Base-by-base conservation (phyloP, 2,888 invertebrate species). In the Euplagia quadripunctaria region DNA sequence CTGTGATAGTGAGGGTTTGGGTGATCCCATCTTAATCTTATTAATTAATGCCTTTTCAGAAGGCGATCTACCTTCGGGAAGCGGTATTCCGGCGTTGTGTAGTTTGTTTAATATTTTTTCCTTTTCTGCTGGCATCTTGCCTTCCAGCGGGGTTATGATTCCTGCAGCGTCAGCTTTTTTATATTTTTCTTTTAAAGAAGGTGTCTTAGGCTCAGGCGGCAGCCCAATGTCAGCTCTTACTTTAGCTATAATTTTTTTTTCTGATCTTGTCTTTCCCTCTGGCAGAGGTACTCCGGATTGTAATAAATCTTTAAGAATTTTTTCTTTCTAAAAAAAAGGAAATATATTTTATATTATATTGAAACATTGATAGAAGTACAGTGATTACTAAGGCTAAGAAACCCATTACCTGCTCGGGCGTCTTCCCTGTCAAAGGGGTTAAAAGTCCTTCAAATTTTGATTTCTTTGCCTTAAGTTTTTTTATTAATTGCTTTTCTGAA, bases 21-120 rank as follows among this genome's bases (percentile, higher is more conserved):
- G 64, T 17, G 17, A 11, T 9, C 43, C 64, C 9, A 42, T 11
- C 9, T 64, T 46, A 46, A 43, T 11, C 43, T 46, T 46, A 43
- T 65, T 65, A n/a, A 65, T 46, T n/a, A 31, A 16, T 16, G 20
- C 81, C n/a, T 68, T 82, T 79, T 85, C 87, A 5, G 87, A 87
- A 49, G 86, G 77, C 0, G 88, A 85, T 69, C 81, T 83, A 1
- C 81, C 86, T 78, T 84, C 85, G 41, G 88, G 86, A 5, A 87
- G 41, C 9, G 66, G 66, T 14, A 66, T 16, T 8, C 66, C 66
- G 3, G 31, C 31, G 31, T 31, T 31, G 9, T 31, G 51, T 16
- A 66, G 41, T 31, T 51, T 51, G 4, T 16, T 66, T 31, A 66
- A 9, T 51, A 66, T 66, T 17, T 66, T 64, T n/a, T 64, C 64